Base-by-base conservation (phyloP, 2,113 vertebrate genomes). In the Pituophis catenifer region DNA sequence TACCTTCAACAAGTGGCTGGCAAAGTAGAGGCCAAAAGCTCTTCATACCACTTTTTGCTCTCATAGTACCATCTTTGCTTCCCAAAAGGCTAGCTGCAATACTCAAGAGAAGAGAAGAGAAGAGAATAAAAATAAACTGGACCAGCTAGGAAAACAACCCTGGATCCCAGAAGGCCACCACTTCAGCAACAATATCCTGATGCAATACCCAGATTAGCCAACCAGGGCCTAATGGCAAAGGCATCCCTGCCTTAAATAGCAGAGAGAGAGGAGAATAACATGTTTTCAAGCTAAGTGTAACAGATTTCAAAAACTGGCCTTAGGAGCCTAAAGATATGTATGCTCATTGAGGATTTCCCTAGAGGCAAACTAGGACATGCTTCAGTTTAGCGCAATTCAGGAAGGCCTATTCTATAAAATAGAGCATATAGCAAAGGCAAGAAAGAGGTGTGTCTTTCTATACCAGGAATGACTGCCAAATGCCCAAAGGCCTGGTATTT, bases 81-180 rank as follows among this genome's bases (percentile, higher is more conserved):
- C 62, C 86, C 93, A 50, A 24, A 88, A 89, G 93, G 91, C 17
- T 12, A 90, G 50, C 86, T n/a, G 38, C 92, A 93, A 94, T 57
- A 93, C 96, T 91, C 95, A 92, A 93, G 95, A 94, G 95, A 96
- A 94, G 23, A 94, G 95, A 96, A 94, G 23, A 1, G 88, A 58
- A 96, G 54, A 91, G 70, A 87, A 91, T 93, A 97, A 96, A 97
- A 97, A 98, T 97, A 98, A 96, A 95, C 81, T 86, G 94, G 95
- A 94, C 94, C 91, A 90, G 57, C 95, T 95, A 96, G 95, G 95
- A 97, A 97, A 97, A 97, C 96, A 97, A 94, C 94, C 94, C 52
- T 0, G 0, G 0, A 0, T 93, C 95, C 94, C 94, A 0, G 0
- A 92, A 0, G 11, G 94, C 92, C 38, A 92, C 87, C 53, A 88